Base-by-base conservation (phyloP, 2,888 invertebrate genomes). In the Neoascia interrupta region DNA sequence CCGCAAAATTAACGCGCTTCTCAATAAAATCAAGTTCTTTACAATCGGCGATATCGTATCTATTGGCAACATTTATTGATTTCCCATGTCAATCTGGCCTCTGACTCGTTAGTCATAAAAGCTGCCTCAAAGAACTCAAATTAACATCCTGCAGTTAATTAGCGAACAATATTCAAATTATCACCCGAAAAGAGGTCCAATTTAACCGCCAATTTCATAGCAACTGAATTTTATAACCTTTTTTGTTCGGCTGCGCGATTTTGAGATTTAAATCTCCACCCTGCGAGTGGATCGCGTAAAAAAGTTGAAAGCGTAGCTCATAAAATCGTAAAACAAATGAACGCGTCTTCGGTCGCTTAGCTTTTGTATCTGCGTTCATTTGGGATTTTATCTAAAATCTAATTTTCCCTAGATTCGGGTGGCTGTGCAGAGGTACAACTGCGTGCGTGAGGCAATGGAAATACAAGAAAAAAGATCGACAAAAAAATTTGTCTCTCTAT, bases 401-500 rank as follows among this genome's bases (percentile, higher is more conserved):
- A 70, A 70, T 70, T 61, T 60, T 16, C 21, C 43, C 49, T 79
- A 73, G 79, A 61, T 68, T 61, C n/a, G 60, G 34, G 36, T 19
- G 31, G 23, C 23, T 34, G n/a, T 34, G 18, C 13, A 21, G 6
- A 13, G 15, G 11, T 56, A 15, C 13, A 8, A 19, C 18, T 39
- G 41, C 45, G 37, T 60, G 74, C 54, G 60, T 69, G 60, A 49
- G 58, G 41, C 41, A 53, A 45, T 53, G 3, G 31, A n/a, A 3
- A 6, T 5, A 6, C 10, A 6, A 6, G 31, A 18, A 51, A 23
- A 63, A 63, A 72, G 61, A 68, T 15, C 34, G 47, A 53, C 37
- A 39, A 47, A 45, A 45, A 64, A 72, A 72, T 26, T 73, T 73
- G 73, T 79, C 73, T 79, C 79, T 73, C 73, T 73, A 61, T 68